Conservation (phyloP, 2,888 invertebrate species). For the Chrysodeixis includens region DNA sequence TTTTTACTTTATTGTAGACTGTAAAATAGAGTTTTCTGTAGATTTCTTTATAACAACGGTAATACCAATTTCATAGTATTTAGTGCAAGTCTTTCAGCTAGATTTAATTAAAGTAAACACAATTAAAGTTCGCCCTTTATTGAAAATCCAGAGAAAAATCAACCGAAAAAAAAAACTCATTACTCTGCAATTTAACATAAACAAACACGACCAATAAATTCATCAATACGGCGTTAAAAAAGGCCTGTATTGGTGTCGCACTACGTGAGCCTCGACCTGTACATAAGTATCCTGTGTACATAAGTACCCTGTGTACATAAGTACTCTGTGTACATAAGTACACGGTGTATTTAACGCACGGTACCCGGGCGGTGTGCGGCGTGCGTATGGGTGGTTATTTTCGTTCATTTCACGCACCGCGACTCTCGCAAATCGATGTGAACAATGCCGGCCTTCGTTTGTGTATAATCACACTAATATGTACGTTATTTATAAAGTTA, state of each 20-base stretch:
- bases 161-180: neutral
- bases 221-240: neutral
- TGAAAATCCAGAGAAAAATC: too few species aligned
- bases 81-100: too few species aligned
- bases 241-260: constrained; percentile 15
- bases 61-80: too few species aligned
- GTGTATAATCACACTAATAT: constrained; percentile 24
- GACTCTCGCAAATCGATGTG: constrained; percentile 72
- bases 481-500: constrained; percentile 4
- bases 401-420: constrained; percentile 82
- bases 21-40: too few species aligned
- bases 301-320: too few species aligned
- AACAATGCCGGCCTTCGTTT: constrained; percentile 51
- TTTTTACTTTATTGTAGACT: too few species aligned
- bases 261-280: constrained; percentile 15
- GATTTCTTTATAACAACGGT: too few species aligned
- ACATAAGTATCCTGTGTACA: constrained; percentile 30
- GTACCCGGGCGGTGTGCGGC: constrained; percentile 52
- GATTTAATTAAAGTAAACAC: too few species aligned
- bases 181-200: neutral
- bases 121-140: too few species aligned
- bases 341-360: constrained; percentile 44
- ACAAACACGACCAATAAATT: neutral
- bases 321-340: constrained; percentile 26
- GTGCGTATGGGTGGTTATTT: constrained; percentile 72